Evolutionary conservation across 2,113 vertebrate species (phyloP).

Genomic region (Chaetorhynchus papuensis): DNA sequence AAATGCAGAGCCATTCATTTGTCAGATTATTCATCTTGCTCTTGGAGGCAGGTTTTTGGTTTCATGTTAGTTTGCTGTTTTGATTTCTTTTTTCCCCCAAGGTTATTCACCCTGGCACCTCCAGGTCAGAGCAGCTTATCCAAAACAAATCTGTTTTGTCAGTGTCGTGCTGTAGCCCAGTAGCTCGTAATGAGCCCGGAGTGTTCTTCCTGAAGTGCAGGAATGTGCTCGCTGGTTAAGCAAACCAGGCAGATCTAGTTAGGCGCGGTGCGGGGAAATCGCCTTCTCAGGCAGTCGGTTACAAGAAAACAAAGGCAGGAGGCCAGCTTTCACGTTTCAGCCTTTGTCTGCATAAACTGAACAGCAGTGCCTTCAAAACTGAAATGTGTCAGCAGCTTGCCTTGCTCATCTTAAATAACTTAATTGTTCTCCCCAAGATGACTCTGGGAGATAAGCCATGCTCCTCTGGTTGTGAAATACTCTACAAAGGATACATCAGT

Average conservation of each 20-base stretch:
- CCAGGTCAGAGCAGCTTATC: not conserved
- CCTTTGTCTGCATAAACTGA: conserved; percentile 16
- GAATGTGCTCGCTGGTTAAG: conserved; percentile 4
- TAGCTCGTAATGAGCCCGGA: not conserved
- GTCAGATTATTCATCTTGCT: conserved; percentile 32
- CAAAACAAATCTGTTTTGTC: conserved; percentile 55
- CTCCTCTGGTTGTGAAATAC: not conserved
- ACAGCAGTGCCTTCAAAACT: not conserved
- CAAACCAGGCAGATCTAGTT: conserved; percentile 33
- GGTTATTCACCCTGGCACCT: conserved; percentile 29
- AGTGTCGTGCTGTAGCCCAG: not conserved
- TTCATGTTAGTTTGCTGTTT: not conserved
- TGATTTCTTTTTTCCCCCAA: not conserved
- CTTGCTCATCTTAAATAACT: not conserved
- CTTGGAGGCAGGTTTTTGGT: not conserved
- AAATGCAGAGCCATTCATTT: not conserved
- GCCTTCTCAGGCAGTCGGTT: not conserved
- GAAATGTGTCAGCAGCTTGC: conserved; percentile 25
- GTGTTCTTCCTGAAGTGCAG: conserved; percentile 43
- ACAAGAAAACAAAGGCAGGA: conserved; percentile 23
- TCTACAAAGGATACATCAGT: not conserved
- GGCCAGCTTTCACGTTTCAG: not conserved
- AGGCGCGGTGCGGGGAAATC: not conserved
- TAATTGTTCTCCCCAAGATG: not conserved
- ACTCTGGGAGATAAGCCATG: not conserved